phyloP scores from a whole-genome alignment of 2,888 invertebrate species.

The Acrobasis consociella region DNA sequence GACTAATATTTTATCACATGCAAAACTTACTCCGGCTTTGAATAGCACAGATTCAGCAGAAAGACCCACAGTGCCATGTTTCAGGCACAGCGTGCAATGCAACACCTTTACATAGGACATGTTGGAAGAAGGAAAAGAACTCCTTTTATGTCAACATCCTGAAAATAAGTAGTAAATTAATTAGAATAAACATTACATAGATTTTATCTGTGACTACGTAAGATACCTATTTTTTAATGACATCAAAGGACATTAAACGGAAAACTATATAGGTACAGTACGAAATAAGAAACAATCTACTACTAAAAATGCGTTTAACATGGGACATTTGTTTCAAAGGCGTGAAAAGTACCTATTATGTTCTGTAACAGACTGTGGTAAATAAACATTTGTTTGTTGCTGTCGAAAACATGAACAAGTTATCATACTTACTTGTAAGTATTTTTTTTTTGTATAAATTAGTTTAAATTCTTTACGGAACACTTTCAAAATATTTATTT shows the following conservation, averaged over 20 bases:
- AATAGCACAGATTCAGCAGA: constrained; percentile 58
- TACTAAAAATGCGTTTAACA: not conserved
- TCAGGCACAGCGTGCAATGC: constrained; percentile 67
- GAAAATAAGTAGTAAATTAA: constrained; percentile 30
- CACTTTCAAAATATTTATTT: not conserved
- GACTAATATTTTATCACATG: not conserved
- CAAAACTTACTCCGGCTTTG: constrained; percentile 61
- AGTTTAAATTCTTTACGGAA: not conserved
- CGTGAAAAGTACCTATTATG: not conserved
- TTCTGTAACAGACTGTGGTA: not conserved
- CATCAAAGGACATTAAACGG: not conserved
- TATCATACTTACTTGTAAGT: constrained; percentile 7
- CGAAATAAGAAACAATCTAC: not conserved
- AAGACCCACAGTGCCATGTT: constrained; percentile 56
- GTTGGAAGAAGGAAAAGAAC: constrained; percentile 31
- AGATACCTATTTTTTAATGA: not conserved
- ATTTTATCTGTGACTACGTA: too few relatives aligned
- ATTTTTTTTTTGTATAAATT: not conserved
- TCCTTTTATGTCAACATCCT: constrained; percentile 63
- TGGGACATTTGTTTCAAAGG: not conserved
- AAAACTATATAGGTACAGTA: not conserved
- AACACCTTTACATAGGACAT: constrained; percentile 74
- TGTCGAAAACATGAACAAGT: not conserved
- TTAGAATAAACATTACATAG: too few relatives aligned
- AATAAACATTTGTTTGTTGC: not conserved